phyloP scores from a whole-genome alignment of 2,888 invertebrate species.

The Rhimphoctona megacephalus region DNA sequence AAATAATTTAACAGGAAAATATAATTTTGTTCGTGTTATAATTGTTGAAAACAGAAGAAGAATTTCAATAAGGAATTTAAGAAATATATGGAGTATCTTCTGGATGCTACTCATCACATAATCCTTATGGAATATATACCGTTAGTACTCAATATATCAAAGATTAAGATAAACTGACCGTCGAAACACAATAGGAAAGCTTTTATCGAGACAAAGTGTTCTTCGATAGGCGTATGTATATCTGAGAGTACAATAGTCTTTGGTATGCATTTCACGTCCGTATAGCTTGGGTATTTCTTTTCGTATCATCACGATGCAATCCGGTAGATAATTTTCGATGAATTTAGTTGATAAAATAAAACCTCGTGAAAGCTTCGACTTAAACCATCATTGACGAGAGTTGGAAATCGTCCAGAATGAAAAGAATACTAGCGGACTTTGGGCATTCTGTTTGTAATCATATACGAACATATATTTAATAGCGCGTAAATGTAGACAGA shows the following conservation, averaged over 20 bases:
- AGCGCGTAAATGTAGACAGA: not conserved
- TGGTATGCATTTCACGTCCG: constrained; percentile 46
- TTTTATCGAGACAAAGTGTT: constrained; percentile 52
- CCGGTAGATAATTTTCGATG: constrained; percentile 54
- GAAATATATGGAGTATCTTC: not conserved
- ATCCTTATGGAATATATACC: not conserved
- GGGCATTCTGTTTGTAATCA: not conserved
- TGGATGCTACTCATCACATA: not conserved
- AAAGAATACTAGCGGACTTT: not conserved
- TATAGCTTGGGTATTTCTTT: constrained; percentile 1
- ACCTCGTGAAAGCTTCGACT: constrained; percentile 29
- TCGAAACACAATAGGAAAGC: constrained; percentile 35
- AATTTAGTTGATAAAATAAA: constrained; percentile 49
- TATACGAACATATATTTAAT: not conserved
- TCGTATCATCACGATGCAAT: constrained; percentile 45
- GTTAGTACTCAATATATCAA: not conserved
- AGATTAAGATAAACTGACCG: not conserved
- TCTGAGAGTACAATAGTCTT: constrained; percentile 4
- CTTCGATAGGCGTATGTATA: constrained; percentile 14
- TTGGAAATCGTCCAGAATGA: constrained; percentile 32
- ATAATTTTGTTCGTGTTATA: not conserved
- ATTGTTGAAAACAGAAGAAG: not conserved
- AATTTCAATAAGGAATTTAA: not conserved
- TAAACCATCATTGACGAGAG: constrained; percentile 8
- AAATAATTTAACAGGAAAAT: not conserved